phyloP scores from a whole-genome alignment of 2,888 invertebrate species.

The Caenorhabditis sp. region DNA sequence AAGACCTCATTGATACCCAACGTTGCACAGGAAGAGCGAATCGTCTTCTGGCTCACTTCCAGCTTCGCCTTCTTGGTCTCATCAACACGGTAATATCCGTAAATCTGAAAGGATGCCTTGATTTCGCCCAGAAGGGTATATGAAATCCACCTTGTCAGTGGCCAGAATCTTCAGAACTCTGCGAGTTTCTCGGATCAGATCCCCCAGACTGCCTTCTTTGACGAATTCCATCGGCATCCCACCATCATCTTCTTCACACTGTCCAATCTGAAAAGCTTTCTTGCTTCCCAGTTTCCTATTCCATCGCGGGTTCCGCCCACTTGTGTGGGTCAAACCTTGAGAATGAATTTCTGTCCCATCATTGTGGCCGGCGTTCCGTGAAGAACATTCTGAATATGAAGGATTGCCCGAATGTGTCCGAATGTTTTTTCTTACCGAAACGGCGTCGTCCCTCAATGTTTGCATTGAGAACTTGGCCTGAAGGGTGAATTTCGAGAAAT shows the following conservation, averaged over 20 bases:
- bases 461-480: conserved; percentile 67
- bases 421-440: conserved; percentile 21
- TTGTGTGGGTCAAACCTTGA: conserved; percentile 18
- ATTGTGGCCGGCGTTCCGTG: conserved; percentile 23
- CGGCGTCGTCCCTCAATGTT: conserved; percentile 65
- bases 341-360: conserved; percentile 24
- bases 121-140: background rate
- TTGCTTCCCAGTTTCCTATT: background rate
- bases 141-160: conserved; percentile 61
- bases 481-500: conserved; percentile 68
- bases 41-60: conserved; percentile 55
- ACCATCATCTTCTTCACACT: conserved; percentile 67
- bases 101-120: conserved; percentile 53
- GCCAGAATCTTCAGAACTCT: conserved; percentile 67
- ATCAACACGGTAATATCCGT: conserved; percentile 67
- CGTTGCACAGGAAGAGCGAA: conserved; percentile 28
- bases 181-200: conserved; percentile 66
- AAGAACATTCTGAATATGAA: conserved; percentile 25
- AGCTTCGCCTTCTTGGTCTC: conserved; percentile 35
- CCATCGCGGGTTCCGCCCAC: background rate
- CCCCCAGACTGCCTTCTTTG: conserved; percentile 64
- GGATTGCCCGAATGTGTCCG: background rate
- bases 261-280: conserved; percentile 35
- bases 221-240: conserved; percentile 61
- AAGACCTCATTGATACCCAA: conserved; percentile 57